Evolutionary conservation across 2,113 vertebrate genomes (phyloP).

Genomic region (Neotragus pygmaeus): DNA sequence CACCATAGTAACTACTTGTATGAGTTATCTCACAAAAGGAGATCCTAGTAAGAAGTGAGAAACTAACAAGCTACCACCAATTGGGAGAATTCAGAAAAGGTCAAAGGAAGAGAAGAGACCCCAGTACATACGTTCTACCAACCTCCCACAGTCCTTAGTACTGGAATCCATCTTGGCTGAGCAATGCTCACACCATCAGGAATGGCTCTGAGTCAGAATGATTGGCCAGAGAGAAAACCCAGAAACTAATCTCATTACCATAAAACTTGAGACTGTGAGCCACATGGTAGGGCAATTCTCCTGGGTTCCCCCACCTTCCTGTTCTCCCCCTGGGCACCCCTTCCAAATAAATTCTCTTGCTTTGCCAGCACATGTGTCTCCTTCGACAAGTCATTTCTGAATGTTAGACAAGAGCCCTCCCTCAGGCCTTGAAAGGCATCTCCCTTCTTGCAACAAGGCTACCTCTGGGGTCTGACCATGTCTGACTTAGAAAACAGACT

Average conservation of each 20-base stretch:
- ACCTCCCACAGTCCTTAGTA: not conserved
- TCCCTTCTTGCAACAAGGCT: not conserved
- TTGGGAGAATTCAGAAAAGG: not conserved
- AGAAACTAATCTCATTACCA: not conserved
- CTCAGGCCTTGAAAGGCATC: not conserved
- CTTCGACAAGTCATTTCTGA: not conserved
- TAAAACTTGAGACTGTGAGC: not conserved
- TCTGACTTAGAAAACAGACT: not conserved
- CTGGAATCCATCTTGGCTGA: not conserved
- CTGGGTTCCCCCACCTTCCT: not conserved
- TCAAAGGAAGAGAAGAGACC: not conserved
- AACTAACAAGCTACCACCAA: not conserved
- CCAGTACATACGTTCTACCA: not conserved
- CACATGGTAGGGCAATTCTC: not conserved
- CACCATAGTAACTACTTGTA: not conserved
- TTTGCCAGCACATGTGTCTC: not conserved
- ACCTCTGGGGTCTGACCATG: not conserved
- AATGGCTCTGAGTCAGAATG: not conserved
- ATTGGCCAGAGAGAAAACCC: not conserved
- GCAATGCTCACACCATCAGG: not conserved
- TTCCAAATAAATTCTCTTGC: not conserved
- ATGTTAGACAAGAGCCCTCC: not conserved
- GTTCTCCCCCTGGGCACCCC: rapidly evolving
- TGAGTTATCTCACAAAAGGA: not conserved
- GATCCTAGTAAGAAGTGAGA: not conserved